Evolutionary conservation across 2,797 vertebrate species (phyloP).

Genomic region (Hephaestus fuliginosus): DNA sequence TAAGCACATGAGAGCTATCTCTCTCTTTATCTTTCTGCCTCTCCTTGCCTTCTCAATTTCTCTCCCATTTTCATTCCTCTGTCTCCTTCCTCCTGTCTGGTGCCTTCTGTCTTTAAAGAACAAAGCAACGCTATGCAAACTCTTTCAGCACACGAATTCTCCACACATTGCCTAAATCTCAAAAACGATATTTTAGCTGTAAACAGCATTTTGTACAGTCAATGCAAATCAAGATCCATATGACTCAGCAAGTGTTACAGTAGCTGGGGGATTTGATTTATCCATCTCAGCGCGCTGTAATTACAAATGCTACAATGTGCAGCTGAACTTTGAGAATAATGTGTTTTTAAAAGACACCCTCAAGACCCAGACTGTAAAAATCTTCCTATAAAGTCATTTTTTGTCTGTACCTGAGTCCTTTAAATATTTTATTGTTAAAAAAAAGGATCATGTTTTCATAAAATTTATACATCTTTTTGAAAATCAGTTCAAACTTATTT

Average conservation of each 20-base stretch:
- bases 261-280: slow-evolving; percentile 30
- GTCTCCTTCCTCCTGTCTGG: slow-evolving; percentile 59
- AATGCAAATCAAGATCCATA: slow-evolving; percentile 57
- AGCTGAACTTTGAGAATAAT: neutral
- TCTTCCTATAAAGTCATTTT: neutral
- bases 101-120: slow-evolving; percentile 71
- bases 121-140: slow-evolving; percentile 67
- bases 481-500: neutral
- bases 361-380: neutral
- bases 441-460: neutral
- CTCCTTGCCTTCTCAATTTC: slow-evolving; percentile 33
- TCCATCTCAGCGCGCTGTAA: slow-evolving; percentile 15
- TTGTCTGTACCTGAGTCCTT: neutral
- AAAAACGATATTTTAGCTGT: slow-evolving; percentile 3
- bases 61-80: slow-evolving; percentile 49
- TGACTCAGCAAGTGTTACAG: slow-evolving; percentile 69
- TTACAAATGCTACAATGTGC: slow-evolving; percentile 10
- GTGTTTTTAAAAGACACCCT: slow-evolving; percentile 13
- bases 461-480: neutral
- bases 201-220: slow-evolving; percentile 65
- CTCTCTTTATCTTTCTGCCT: slow-evolving; percentile 65
- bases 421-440: neutral
- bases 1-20: slow-evolving; percentile 76
- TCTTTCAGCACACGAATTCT: slow-evolving; percentile 51
- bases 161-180: slow-evolving; percentile 51